Conservation (phyloP, 2,113 vertebrate genomes). For the Poicephalus gulielmi region DNA sequence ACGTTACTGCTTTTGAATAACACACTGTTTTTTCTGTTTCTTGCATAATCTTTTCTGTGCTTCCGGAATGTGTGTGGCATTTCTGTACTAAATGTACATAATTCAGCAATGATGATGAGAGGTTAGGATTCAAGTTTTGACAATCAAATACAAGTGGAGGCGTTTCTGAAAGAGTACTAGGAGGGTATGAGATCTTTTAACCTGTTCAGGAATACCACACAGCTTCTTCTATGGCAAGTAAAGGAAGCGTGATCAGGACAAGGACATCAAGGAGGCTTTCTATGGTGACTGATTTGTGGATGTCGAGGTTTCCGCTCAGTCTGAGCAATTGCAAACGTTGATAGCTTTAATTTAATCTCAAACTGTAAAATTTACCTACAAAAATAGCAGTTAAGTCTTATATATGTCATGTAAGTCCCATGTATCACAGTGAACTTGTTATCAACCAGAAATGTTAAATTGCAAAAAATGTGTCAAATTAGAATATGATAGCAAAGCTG, state of each 20-base stretch:
- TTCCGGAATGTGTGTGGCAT: rapidly evolving
- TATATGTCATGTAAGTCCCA: background rate
- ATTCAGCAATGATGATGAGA: background rate
- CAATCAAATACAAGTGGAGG: background rate
- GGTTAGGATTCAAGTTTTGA: background rate
- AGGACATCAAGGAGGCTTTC: background rate
- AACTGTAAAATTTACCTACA: background rate
- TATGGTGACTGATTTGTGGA: background rate
- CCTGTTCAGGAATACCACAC: background rate
- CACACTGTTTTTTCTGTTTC: background rate
- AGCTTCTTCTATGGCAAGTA: background rate
- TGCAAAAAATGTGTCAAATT: background rate
- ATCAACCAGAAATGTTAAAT: background rate
- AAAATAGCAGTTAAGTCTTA: background rate
- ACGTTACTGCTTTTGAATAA: background rate
- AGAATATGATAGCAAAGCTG: background rate
- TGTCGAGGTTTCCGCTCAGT: background rate
- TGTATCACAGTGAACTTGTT: background rate
- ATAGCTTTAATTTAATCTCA: background rate
- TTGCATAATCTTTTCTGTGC: background rate
- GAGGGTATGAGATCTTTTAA: background rate
- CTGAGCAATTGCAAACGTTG: background rate
- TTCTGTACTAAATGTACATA: background rate
- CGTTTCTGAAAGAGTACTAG: background rate
- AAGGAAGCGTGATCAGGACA: background rate